A percentile compares a stretch with the other conserved stretches of the same genome.
Conservation (phyloP, 2,888 invertebrate genomes). For the Pyrocoelia pectoralis region DNA sequence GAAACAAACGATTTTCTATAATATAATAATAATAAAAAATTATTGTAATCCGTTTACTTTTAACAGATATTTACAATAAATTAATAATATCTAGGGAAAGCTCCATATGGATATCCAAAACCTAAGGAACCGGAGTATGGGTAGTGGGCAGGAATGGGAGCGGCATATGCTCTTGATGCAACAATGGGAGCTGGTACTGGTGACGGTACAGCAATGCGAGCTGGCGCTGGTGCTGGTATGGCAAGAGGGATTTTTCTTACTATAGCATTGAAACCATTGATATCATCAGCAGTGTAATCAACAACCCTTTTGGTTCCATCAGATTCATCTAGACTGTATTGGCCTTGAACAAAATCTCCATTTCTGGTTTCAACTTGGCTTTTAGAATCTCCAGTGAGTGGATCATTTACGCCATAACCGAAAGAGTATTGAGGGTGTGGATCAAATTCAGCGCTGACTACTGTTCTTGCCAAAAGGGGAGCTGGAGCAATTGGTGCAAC, state of each 20-base stretch:
- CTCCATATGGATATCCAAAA: too few relatives aligned
- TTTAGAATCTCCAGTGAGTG: conserved; percentile 64
- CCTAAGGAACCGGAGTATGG: too few relatives aligned
- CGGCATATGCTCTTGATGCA: too few relatives aligned
- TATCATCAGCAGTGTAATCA: conserved; percentile 63
- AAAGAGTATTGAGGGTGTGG: conserved; percentile 62
- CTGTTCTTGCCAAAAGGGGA: conserved; percentile 31
- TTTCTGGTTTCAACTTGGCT: conserved; percentile 62
- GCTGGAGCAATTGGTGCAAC: conserved; percentile 41
- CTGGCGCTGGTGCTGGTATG: conserved; percentile 52
- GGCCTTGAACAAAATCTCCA: conserved; percentile 63
- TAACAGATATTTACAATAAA: too few relatives aligned
- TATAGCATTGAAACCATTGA: conserved; percentile 64
- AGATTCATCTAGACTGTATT: conserved; percentile 63
- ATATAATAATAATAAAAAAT: too few relatives aligned
- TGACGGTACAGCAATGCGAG: conserved; percentile 40
- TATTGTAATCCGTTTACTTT: too few relatives aligned
- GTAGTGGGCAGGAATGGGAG: too few relatives aligned
- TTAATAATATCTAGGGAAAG: too few relatives aligned
- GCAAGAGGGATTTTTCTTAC: conserved; percentile 60
- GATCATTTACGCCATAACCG: conserved; percentile 60
- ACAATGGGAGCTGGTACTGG: too few relatives aligned
- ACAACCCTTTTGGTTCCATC: conserved; percentile 64
- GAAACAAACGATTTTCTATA: too few relatives aligned
- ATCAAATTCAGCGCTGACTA: conserved; percentile 48